Evolutionary conservation across 2,888 invertebrate genomes (phyloP).

Genomic region (Oxystoma pomonae): DNA sequence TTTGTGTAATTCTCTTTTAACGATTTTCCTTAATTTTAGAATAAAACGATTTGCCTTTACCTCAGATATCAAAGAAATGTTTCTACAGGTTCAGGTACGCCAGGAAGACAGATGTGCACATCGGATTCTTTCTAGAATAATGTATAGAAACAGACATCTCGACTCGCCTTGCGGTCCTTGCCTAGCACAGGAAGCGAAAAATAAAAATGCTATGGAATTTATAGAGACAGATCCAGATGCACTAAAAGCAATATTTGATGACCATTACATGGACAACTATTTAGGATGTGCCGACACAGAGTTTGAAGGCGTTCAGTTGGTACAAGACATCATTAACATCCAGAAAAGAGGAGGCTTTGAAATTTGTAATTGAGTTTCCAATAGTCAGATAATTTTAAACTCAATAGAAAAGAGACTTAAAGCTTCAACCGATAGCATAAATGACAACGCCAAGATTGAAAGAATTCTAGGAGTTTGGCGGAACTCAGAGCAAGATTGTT

Average conservation of each 20-base stretch:
- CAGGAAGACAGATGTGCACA: conserved; percentile 5
- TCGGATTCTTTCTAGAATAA: conserved; percentile 2
- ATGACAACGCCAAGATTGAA: not conserved
- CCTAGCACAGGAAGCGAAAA: conserved; percentile 4
- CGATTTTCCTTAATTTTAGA: conserved; percentile 2
- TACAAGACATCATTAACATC: conserved; percentile 11
- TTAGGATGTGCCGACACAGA: conserved; percentile 1
- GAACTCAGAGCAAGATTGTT: not conserved
- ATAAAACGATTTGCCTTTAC: not conserved
- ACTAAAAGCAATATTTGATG: not conserved
- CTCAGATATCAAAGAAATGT: not conserved
- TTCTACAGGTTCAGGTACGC: conserved; percentile 1
- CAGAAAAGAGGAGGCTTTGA: conserved; percentile 9
- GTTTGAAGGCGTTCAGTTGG: conserved; percentile 1
- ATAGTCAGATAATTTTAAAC: not conserved
- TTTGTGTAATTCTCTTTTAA: not conserved
- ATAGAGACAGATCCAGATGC: not conserved
- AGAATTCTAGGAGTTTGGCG: not conserved
- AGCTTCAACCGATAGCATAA: not conserved
- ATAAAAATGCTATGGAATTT: conserved; percentile 6
- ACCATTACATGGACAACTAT: conserved; percentile 7
- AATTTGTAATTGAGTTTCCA: conserved; percentile 6
- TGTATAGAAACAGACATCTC: not conserved
- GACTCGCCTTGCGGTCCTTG: not conserved
- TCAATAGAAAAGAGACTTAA: not conserved